phyloP scores from a whole-genome alignment of 2,113 vertebrate species.

The Ascaphus truei region DNA sequence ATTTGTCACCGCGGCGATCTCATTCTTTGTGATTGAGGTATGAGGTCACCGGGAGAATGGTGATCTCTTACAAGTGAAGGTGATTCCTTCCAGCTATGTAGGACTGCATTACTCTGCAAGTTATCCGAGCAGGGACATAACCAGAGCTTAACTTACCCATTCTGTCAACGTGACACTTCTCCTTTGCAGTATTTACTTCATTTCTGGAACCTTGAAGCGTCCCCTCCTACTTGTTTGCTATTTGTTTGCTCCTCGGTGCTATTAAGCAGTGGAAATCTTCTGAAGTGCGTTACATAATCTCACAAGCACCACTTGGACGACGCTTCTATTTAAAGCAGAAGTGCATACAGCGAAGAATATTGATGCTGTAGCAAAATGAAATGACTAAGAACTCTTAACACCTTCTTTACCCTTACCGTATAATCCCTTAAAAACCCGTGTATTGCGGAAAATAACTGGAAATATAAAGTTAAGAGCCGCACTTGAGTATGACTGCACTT shows the following conservation, averaged over 20 bases:
- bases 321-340: conserved; percentile 19
- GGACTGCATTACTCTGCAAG: conserved; percentile 10
- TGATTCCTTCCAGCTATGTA: conserved; percentile 19
- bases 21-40: conserved; percentile 19
- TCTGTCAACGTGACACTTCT: conserved; percentile 15
- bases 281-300: conserved; percentile 38
- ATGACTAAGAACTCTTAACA: too few species aligned
- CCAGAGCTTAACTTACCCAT: background rate
- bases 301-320: conserved; percentile 30
- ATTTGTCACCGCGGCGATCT: conserved; percentile 26
- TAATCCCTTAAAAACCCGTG: too few species aligned
- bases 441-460: too few species aligned
- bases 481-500: too few species aligned
- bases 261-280: conserved; percentile 35
- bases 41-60: conserved; percentile 30
- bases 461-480: too few species aligned
- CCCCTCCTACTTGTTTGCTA: conserved; percentile 8
- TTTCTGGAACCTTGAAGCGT: conserved; percentile 25
- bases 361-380: too few species aligned
- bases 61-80: conserved; percentile 25
- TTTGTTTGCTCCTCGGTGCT: conserved; percentile 26
- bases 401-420: too few species aligned
- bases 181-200: conserved; percentile 1
- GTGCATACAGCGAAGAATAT: too few species aligned
- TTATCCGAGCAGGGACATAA: conserved; percentile 19